A percentile compares a stretch with the other conserved stretches of the same genome.
Evolutionary conservation across 2,113 vertebrate genomes (phyloP).

Genomic region (Nicator chloris): DNA sequence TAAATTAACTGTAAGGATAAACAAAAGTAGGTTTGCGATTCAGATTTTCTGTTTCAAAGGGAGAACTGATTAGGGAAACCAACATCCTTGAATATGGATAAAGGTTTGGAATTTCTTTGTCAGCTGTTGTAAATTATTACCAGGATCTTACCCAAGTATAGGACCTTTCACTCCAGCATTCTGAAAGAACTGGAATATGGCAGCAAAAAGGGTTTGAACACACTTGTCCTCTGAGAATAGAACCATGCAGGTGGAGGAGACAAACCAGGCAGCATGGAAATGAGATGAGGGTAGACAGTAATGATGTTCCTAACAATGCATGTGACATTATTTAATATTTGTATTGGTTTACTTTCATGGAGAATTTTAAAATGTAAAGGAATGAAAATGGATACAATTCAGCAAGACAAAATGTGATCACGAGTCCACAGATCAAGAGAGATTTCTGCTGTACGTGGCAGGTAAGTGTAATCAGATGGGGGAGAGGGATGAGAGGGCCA

Average conservation of each 20-base stretch:
- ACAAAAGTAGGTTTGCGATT: not conserved
- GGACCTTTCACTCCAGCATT: not conserved
- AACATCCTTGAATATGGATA: not conserved
- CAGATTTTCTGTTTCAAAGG: slow-evolving; percentile 26
- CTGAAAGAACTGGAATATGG: not conserved
- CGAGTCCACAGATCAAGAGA: not conserved
- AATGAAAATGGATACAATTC: not conserved
- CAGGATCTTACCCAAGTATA: not conserved
- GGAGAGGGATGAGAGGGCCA: not conserved
- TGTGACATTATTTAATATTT: not conserved
- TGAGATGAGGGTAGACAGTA: not conserved
- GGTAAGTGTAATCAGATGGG: not conserved
- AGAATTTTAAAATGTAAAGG: not conserved
- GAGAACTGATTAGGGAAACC: not conserved
- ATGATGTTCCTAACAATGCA: not conserved
- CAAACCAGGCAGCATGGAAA: not conserved
- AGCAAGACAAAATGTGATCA: not conserved
- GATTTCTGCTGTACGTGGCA: not conserved
- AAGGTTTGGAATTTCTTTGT: not conserved
- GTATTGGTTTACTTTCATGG: not conserved
- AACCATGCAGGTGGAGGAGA: not conserved
- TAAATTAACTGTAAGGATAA: slow-evolving; percentile 20
- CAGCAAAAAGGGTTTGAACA: not conserved
- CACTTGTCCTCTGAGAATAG: not conserved
- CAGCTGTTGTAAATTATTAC: not conserved